Evolutionary conservation across 1,140 invertebrate species (phyloP).

Genomic region (Drosophila suzukii): DNA sequence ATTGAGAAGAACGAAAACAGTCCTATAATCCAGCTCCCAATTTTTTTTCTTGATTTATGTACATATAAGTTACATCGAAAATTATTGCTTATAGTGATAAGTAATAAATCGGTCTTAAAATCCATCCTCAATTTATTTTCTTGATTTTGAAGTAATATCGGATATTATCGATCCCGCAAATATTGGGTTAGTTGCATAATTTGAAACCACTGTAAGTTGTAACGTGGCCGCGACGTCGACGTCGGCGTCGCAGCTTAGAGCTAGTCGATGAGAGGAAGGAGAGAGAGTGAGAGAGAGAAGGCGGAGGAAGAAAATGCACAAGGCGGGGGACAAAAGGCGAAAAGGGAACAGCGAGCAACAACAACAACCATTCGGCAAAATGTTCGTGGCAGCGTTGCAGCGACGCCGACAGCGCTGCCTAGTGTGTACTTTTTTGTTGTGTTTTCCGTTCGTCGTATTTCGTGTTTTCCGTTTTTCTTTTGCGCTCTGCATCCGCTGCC

Average conservation of each 20-base stretch:
- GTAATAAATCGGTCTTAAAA: too few relatives aligned
- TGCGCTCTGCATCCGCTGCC: slow-evolving; percentile 63
- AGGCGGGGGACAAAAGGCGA: slow-evolving; percentile 4
- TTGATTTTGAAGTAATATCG: too few relatives aligned
- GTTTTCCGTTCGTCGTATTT: slow-evolving; percentile 32
- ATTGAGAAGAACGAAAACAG: too few relatives aligned
- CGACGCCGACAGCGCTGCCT: slow-evolving; percentile 42
- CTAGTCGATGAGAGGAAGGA: slow-evolving; percentile 21
- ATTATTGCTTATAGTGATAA: too few relatives aligned
- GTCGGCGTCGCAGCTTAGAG: slow-evolving; percentile 46
- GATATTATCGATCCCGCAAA: neutral
- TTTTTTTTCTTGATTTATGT: too few relatives aligned
- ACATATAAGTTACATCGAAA: too few relatives aligned
- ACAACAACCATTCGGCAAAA: slow-evolving; percentile 67
- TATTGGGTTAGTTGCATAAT: neutral
- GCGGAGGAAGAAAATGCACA: slow-evolving; percentile 37
- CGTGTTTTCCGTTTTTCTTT: slow-evolving; percentile 73
- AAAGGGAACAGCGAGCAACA: slow-evolving; percentile 13
- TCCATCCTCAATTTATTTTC: too few relatives aligned
- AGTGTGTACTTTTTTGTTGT: slow-evolving; percentile 53
- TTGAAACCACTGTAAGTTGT: slow-evolving; percentile 36
- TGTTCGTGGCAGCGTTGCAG: slow-evolving; percentile 61
- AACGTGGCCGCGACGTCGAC: slow-evolving; percentile 14
- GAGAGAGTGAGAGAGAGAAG: slow-evolving; percentile 12
- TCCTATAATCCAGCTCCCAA: too few relatives aligned